Evolutionary conservation across 2,113 vertebrate species (phyloP).

Genomic region (Oryzias celebensis): DNA sequence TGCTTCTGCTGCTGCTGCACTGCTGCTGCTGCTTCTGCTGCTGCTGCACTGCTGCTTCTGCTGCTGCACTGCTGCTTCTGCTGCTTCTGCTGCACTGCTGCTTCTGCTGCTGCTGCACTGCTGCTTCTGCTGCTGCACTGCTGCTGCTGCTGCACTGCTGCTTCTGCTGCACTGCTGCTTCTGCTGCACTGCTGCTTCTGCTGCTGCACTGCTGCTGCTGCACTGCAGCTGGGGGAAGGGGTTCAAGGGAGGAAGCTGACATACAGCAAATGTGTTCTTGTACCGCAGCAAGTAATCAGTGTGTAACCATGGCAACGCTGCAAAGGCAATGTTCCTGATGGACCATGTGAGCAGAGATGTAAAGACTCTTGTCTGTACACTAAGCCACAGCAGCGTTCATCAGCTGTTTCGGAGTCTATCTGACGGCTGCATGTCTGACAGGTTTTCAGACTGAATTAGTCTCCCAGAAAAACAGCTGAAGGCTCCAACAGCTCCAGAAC

Average conservation of each 20-base stretch:
- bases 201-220: too few relatives aligned
- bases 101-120: too few relatives aligned
- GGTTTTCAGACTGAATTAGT: slow-evolving; percentile 4
- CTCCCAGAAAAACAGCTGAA: slow-evolving; percentile 13
- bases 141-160: too few relatives aligned
- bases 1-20: too few relatives aligned
- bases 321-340: slow-evolving; percentile 7
- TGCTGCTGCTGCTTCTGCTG: too few relatives aligned
- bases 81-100: too few relatives aligned
- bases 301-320: slow-evolving; percentile 40
- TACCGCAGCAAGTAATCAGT: slow-evolving; percentile 31
- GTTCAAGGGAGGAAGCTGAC: slow-evolving; percentile 6
- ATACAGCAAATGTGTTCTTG: slow-evolving; percentile 28
- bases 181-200: too few relatives aligned
- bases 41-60: not conserved
- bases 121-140: too few relatives aligned
- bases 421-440: slow-evolving; percentile 8
- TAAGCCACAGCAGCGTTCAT: not conserved
- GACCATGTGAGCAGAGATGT: not conserved
- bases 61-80: slow-evolving; percentile 26
- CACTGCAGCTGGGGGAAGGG: not conserved
- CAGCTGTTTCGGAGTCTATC: not conserved
- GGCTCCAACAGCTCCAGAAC: not conserved
- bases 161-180: too few relatives aligned
- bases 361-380: too few relatives aligned